These are phyloP conservation scores for Callinectes sapidus DNA, from an alignment of 2,888 invertebrate species.

Conservation along the genomic window DNA sequence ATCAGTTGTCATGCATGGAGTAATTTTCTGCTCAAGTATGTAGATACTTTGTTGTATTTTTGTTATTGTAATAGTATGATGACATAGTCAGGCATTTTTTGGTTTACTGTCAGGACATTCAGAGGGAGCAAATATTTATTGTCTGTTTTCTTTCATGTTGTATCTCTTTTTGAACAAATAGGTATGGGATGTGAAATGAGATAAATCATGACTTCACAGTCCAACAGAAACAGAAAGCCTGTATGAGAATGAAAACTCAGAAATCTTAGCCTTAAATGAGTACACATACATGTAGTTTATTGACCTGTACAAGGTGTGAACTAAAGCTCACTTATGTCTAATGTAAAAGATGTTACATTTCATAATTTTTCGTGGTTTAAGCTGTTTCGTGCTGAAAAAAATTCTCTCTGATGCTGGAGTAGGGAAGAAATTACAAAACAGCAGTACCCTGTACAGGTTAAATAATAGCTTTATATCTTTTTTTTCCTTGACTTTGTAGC, in stretches of 20 bases:
- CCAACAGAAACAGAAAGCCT: background rate
- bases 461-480: too few relatives aligned
- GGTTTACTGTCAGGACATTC: background rate
- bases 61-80: background rate
- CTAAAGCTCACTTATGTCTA: too few relatives aligned
- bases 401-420: too few relatives aligned
- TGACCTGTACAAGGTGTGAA: too few relatives aligned
- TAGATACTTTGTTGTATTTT: background rate
- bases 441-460: too few relatives aligned
- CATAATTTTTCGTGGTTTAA: too few relatives aligned
- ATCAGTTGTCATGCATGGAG: constrained; percentile 64
- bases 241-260: background rate
- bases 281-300: too few relatives aligned
- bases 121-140: background rate
- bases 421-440: too few relatives aligned
- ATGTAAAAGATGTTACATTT: too few relatives aligned
- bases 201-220: background rate
- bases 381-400: too few relatives aligned
- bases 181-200: background rate
- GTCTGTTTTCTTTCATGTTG: background rate
- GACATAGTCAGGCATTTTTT: background rate
- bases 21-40: constrained; percentile 60
- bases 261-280: background rate
- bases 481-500: too few relatives aligned
- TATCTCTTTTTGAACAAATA: background rate